phyloP scores from a whole-genome alignment of 2,888 invertebrate genomes.

The Alitta virens region DNA sequence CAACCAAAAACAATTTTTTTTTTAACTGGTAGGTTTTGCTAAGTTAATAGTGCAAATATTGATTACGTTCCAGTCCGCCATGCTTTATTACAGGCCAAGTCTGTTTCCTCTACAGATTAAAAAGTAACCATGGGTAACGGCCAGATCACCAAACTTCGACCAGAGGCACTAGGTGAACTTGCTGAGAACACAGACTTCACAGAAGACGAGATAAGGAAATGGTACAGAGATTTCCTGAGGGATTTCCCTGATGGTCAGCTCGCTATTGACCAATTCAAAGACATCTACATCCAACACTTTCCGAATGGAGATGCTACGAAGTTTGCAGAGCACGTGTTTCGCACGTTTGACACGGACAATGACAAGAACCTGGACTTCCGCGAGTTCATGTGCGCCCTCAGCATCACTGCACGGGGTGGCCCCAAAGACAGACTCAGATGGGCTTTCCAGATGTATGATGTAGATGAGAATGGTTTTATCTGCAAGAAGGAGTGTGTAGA shows the following conservation, averaged over 20 bases:
- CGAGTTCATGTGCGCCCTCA: constrained; percentile 11
- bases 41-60: too few relatives aligned
- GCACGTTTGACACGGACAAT: constrained; percentile 18
- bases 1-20: too few relatives aligned
- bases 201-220: constrained; percentile 18
- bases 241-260: constrained; percentile 15
- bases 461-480: constrained; percentile 20
- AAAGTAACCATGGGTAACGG: constrained; percentile 6
- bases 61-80: too few relatives aligned
- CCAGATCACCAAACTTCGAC: constrained; percentile 6
- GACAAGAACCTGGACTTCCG: constrained; percentile 9
- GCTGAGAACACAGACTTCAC: constrained; percentile 16
- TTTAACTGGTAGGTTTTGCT: too few relatives aligned
- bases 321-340: constrained; percentile 21
- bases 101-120: too few relatives aligned
- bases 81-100: too few relatives aligned
- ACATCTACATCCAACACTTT: constrained; percentile 17
- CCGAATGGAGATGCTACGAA: constrained; percentile 23
- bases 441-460: constrained; percentile 22
- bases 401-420: constrained; percentile 15
- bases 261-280: constrained; percentile 18
- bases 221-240: constrained; percentile 19
- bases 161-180: constrained; percentile 17
- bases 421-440: constrained; percentile 14
- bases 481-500: constrained; percentile 13